Conservation (phyloP, 1,140 invertebrate species). For the Drosophila insularis region DNA sequence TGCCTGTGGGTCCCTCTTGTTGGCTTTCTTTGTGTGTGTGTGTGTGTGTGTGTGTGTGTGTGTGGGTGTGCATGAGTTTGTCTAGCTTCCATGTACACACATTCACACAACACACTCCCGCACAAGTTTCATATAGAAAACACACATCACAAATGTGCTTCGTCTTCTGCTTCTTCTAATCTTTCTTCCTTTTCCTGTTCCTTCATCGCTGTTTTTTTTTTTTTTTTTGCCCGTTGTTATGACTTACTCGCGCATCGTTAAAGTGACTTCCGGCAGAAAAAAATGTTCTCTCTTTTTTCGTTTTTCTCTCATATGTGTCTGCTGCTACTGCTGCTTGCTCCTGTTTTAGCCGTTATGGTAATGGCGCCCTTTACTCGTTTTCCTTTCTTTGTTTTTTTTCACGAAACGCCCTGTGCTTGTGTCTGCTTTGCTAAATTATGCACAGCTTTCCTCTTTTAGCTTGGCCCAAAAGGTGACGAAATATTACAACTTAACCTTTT, state of each 20-base stretch:
- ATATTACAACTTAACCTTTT: constrained; percentile 80
- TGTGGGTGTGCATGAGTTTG: constrained; percentile 20
- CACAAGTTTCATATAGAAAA: constrained; percentile 19
- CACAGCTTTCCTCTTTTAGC: constrained; percentile 65
- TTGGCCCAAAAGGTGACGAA: constrained; percentile 69
- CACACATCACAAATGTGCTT: constrained; percentile 60
- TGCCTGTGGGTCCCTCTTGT: constrained; percentile 20
- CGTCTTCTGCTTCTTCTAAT: constrained; percentile 52
- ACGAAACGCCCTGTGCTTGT: constrained; percentile 38
- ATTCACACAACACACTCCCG: constrained; percentile 31
- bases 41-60: constrained; percentile 8
- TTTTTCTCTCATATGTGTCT: constrained; percentile 24
- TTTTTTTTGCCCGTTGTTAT: constrained; percentile 55
- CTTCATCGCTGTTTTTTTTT: constrained; percentile 13
- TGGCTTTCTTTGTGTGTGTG: constrained; percentile 13
- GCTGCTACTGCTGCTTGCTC: not conserved
- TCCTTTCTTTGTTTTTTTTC: constrained; percentile 23
- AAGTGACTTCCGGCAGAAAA: constrained; percentile 73
- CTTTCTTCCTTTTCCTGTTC: constrained; percentile 24
- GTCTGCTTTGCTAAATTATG: constrained; percentile 66
- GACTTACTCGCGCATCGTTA: constrained; percentile 80
- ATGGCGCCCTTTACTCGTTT: constrained; percentile 60
- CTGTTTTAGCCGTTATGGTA: constrained; percentile 51
- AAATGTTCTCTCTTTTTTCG: constrained; percentile 33
- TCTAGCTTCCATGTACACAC: constrained; percentile 47